phyloP scores from a whole-genome alignment of 2,797 vertebrate species.

The Aplochiton taeniatus region DNA sequence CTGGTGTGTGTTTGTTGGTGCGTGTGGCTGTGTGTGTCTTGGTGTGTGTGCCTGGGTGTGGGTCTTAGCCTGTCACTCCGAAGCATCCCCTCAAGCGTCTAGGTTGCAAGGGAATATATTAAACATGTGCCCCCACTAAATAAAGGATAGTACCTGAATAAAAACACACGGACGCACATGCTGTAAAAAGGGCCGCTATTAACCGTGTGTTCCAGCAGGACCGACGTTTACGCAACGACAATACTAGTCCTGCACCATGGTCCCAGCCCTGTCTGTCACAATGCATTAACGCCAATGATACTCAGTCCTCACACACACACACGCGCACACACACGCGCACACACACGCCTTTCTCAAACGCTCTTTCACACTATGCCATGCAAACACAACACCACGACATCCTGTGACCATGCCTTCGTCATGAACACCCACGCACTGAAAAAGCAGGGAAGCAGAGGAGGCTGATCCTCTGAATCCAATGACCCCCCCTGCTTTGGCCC shows the following conservation, averaged over 20 bases:
- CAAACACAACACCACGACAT: not conserved
- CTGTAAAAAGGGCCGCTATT: too few species aligned
- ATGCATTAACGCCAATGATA: conserved; percentile 2
- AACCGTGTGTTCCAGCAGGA: too few species aligned
- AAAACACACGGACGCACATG: too few species aligned
- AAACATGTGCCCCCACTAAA: too few species aligned
- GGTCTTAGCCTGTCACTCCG: too few species aligned
- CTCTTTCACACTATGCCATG: too few species aligned
- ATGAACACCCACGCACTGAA: not conserved
- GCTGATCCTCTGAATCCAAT: conserved; percentile 52
- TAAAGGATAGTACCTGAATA: too few species aligned
- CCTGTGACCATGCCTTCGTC: conserved; percentile 4
- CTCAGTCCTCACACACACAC: not conserved
- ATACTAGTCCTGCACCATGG: not conserved
- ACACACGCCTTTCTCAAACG: not conserved
- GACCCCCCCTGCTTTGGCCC: conserved; percentile 36
- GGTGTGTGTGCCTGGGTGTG: too few species aligned
- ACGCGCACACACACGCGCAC: not conserved
- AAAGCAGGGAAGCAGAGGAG: conserved; percentile 26
- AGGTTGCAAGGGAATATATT: too few species aligned
- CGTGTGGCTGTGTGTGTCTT: not conserved
- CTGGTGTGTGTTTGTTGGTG: not conserved
- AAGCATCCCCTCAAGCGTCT: too few species aligned
- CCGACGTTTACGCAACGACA: not conserved
- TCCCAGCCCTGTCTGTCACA: not conserved